Conservation (phyloP, 2,888 invertebrate genomes). For the Leptopilina myrica region DNA sequence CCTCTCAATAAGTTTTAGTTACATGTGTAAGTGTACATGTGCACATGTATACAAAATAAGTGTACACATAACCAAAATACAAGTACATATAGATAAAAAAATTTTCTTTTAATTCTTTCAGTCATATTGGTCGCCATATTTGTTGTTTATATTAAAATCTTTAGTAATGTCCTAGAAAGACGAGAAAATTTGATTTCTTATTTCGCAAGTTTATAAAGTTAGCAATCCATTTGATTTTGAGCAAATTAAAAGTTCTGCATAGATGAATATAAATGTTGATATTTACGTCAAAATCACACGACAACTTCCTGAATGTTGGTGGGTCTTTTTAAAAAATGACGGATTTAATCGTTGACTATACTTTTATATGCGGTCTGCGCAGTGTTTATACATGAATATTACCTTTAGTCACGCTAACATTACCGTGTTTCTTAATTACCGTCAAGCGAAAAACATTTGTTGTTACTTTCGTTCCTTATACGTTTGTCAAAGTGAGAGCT, state of each 20-base stretch:
- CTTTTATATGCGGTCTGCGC: conserved; percentile 1
- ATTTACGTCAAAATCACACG: conserved; percentile 13
- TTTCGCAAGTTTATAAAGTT: too few relatives aligned
- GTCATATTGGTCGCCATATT: too few relatives aligned
- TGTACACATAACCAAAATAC: too few relatives aligned
- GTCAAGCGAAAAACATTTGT: conserved; percentile 30
- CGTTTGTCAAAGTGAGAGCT: conserved; percentile 7
- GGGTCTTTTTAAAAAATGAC: conserved; percentile 28
- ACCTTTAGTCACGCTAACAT: conserved; percentile 26
- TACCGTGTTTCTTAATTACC: conserved; percentile 35
- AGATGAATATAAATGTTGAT: conserved; percentile 5
- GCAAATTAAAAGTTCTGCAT: neutral
- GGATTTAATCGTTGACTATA: conserved; percentile 23
- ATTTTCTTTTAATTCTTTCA: too few relatives aligned
- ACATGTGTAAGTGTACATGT: too few relatives aligned
- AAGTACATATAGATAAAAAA: too few relatives aligned
- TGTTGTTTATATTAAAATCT: too few relatives aligned
- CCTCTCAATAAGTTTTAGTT: too few relatives aligned
- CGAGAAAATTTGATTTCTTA: too few relatives aligned
- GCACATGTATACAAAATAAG: too few relatives aligned
- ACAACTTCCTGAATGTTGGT: conserved; percentile 11
- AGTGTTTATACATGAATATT: neutral
- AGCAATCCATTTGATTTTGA: neutral
- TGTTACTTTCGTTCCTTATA: conserved; percentile 21
- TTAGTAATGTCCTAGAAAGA: too few relatives aligned